A percentile compares a stretch with the other conserved stretches of the same genome.
phyloP scores from a whole-genome alignment of 1,140 invertebrate genomes.

The Zaprionus capensis region DNA sequence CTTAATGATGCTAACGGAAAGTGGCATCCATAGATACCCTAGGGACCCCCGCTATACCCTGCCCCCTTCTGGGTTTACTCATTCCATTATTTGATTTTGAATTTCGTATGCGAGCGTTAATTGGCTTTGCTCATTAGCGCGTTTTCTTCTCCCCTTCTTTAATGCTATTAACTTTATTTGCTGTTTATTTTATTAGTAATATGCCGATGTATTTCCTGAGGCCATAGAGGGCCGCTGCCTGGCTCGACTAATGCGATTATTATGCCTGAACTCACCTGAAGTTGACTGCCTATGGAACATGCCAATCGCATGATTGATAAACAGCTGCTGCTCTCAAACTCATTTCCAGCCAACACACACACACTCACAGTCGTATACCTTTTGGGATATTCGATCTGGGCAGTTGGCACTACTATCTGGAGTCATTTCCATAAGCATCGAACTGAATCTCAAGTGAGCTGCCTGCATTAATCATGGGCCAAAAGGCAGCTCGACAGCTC shows the following conservation, averaged over 20 bases:
- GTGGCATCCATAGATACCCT: constrained; percentile 32
- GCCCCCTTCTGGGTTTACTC: constrained; percentile 8
- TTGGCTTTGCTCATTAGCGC: constrained; percentile 80
- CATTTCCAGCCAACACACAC: constrained; percentile 27
- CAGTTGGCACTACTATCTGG: constrained; percentile 9
- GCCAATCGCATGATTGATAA: constrained; percentile 55
- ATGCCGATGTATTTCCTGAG: constrained; percentile 73
- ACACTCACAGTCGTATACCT: neutral
- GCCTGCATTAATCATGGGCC: constrained; percentile 46
- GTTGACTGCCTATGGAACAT: constrained; percentile 37
- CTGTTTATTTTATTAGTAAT: constrained; percentile 81
- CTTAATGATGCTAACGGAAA: constrained; percentile 50
- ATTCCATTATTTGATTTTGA: constrained; percentile 68
- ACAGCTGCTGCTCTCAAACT: constrained; percentile 38
- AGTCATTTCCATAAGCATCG: constrained; percentile 37
- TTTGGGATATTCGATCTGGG: constrained; percentile 21
- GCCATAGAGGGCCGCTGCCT: constrained; percentile 28
- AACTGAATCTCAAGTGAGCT: constrained; percentile 41
- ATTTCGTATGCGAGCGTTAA: constrained; percentile 79
- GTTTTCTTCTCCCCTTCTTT: constrained; percentile 47
- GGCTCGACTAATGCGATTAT: constrained; percentile 72
- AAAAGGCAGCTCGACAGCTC: constrained; percentile 18
- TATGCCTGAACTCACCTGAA: constrained; percentile 61
- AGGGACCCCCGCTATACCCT: neutral
- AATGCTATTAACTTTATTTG: constrained; percentile 81